phyloP scores from a whole-genome alignment of 2,888 invertebrate genomes.

The Volucella inanis region DNA sequence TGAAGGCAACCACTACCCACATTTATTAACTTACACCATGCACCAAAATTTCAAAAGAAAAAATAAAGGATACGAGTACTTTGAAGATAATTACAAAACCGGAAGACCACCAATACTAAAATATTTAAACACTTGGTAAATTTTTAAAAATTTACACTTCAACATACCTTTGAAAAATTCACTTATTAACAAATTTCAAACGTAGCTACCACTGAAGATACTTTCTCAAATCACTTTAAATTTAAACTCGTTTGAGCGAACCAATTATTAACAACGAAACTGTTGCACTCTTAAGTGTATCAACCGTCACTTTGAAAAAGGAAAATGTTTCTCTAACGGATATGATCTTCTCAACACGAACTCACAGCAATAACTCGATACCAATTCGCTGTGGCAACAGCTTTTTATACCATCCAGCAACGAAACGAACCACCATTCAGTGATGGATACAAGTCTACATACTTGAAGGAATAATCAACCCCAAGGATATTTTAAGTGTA shows the following conservation, averaged over 20 bases:
- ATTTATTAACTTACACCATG: no score
- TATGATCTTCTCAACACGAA: conserved; percentile 68
- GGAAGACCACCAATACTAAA: no score
- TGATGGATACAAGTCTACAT: conserved; percentile 15
- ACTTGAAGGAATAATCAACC: conserved; percentile 42
- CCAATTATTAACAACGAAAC: conserved; percentile 27
- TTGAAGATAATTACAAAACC: no score
- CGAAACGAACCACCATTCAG: conserved; percentile 34
- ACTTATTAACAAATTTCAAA: not conserved
- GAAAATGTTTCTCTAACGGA: conserved; percentile 25
- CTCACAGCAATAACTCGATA: conserved; percentile 67
- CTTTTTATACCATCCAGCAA: conserved; percentile 73
- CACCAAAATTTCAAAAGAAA: no score
- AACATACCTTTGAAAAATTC: not conserved
- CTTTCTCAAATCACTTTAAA: no score
- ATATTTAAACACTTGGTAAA: not conserved
- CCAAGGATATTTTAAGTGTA: conserved; percentile 32
- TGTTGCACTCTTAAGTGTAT: conserved; percentile 17
- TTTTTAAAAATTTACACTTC: not conserved
- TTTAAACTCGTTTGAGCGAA: not conserved
- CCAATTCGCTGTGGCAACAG: conserved; percentile 41
- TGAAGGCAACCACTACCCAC: no score
- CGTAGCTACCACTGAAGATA: not conserved
- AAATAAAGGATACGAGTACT: no score
- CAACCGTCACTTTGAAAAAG: conserved; percentile 31